Conservation (phyloP, 1,140 invertebrate species). For the Heliconius melpomene region DNA sequence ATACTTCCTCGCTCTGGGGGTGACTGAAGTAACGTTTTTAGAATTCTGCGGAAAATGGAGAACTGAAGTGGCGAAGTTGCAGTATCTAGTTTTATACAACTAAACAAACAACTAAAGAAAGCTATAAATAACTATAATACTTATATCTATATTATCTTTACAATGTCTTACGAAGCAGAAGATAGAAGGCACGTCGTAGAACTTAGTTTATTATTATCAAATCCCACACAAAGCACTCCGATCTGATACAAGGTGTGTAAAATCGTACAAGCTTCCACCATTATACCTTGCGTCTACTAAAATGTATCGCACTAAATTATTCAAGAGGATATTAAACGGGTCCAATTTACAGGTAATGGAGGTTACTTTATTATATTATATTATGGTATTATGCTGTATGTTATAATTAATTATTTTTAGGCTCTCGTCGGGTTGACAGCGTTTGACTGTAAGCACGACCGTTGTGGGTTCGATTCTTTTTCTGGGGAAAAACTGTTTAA, state of each 20-base stretch:
- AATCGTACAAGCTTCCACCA: constrained; percentile 35
- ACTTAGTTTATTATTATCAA: constrained; percentile 4
- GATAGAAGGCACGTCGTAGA: not conserved
- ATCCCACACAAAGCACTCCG: constrained; percentile 1
- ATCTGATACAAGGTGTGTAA: constrained; percentile 9
- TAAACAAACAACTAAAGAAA: too few relatives aligned
- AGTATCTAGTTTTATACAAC: too few relatives aligned
- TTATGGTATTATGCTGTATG: not conserved
- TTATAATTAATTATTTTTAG: not conserved
- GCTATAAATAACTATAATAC: too few relatives aligned
- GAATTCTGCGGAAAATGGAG: too few relatives aligned
- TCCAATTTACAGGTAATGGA: constrained; percentile 10
- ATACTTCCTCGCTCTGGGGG: too few relatives aligned
- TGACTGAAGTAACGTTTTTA: too few relatives aligned
- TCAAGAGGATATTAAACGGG: constrained; percentile 23
- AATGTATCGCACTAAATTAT: constrained; percentile 41
- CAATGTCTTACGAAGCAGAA: not conserved
- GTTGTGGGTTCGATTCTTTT: too few relatives aligned
- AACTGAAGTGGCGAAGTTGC: too few relatives aligned
- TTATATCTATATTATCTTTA: not conserved
- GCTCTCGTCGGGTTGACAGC: too few relatives aligned
- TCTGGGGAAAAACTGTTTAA: too few relatives aligned
- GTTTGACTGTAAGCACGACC: too few relatives aligned
- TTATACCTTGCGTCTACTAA: constrained; percentile 31
- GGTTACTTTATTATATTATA: constrained; percentile 1